Evolutionary conservation across 1,140 invertebrate genomes (phyloP).

Genomic region (Thaumatotibia leucotreta): DNA sequence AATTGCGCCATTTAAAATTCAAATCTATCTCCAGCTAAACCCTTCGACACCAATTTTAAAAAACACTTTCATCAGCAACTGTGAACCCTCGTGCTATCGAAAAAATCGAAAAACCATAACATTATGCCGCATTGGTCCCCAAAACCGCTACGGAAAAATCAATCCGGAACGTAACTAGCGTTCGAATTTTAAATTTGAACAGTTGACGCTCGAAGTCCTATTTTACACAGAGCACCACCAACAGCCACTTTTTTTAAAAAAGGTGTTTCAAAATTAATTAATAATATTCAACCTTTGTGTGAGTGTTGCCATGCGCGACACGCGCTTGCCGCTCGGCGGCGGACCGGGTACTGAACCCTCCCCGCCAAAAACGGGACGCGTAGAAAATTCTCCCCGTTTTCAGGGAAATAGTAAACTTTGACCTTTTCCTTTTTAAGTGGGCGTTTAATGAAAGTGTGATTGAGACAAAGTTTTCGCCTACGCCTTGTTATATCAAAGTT

Average conservation of each 20-base stretch:
- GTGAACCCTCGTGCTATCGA: not conserved
- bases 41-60: not conserved
- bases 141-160: conserved; percentile 4
- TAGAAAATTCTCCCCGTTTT: conserved; percentile 6
- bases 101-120: not conserved
- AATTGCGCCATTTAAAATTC: not conserved
- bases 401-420: conserved; percentile 3
- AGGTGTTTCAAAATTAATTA: not conserved
- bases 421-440: conserved; percentile 5
- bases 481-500: not conserved
- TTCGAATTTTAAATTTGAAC: not conserved
- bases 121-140: conserved; percentile 3
- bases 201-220: not conserved
- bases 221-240: not conserved
- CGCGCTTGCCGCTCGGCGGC: not conserved
- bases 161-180: not conserved
- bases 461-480: not conserved
- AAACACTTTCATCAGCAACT: not conserved
- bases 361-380: not conserved
- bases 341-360: not conserved
- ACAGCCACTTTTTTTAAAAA: not conserved
- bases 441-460: conserved; percentile 6
- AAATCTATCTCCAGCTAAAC: not conserved
- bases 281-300: not conserved
- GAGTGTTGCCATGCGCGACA: not conserved